Base-by-base conservation (phyloP, 2,113 vertebrate species). In the Mola mola region DNA sequence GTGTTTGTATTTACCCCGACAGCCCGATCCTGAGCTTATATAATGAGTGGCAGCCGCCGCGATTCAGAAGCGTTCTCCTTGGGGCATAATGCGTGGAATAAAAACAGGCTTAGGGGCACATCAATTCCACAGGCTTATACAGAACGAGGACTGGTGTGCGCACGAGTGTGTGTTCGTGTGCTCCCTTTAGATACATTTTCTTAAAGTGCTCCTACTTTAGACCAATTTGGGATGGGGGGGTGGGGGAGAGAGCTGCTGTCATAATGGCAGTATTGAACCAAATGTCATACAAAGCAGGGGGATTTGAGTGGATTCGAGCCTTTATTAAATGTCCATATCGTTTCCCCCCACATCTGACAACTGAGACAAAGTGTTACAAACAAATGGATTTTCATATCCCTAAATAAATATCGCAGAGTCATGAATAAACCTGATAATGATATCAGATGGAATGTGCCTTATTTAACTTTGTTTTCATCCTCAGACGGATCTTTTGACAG, bases 61-160 rank as follows among this genome's bases (percentile, higher is more conserved):
- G 59, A 79, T 87, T 86, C 79, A 83, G 53, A 70, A 49, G 57
- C 75, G 47, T 57, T 63, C 75, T 75, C 69, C 75, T 79, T 67
- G 66, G 82, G 83, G 77, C 84, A 85, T 81, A 84, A 85, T 81
- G 74, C 69, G 78, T 75, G 51, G 63, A 63, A 78, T 77, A 78
- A 72, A 62, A 46, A 46, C 58, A 66, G 67, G 84, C 86, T 88
- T 81, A 84, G 72, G 80, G 84, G 68, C 78, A 79, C 80, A 85
- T 88, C 84, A 84, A 85, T 87, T 87, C 72, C 44, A 79, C 72
- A 65, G 65, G 86, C 82, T 89, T 85, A 88, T n/a, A 59, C 69
- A 16, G 8, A 75, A 65, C 5, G 26, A 66, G 5, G 47, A 61
- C 33, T 36, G 13, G 46, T 22, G 40, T 47, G 50, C 43, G 22